Evolutionary conservation across 2,797 vertebrate genomes (phyloP).

Genomic region (Carcharodon carcharias): DNA sequence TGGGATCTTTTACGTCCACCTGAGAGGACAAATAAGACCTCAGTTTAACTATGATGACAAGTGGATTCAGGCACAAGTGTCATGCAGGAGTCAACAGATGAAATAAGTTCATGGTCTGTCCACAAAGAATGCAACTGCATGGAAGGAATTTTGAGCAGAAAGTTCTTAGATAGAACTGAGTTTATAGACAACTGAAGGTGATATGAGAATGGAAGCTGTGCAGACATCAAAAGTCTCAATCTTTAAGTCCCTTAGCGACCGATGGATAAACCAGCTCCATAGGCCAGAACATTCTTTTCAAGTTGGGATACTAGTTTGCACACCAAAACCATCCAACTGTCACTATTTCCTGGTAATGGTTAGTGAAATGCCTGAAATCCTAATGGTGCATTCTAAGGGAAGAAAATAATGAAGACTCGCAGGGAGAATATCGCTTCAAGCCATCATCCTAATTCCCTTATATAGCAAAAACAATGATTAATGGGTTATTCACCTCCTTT

Average conservation of each 20-base stretch:
- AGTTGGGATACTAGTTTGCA: too few species aligned
- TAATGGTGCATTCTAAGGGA: not conserved
- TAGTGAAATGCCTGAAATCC: too few species aligned
- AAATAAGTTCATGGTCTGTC: not conserved
- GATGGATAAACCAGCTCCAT: too few species aligned
- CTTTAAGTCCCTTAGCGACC: too few species aligned
- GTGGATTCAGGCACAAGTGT: not conserved
- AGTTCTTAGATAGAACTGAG: not conserved
- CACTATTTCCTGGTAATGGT: too few species aligned
- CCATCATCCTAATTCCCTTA: not conserved
- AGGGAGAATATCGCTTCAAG: not conserved
- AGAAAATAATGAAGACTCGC: not conserved
- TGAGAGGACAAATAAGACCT: not conserved
- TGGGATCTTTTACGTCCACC: not conserved
- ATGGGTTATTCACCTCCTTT: not conserved
- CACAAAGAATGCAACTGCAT: not conserved
- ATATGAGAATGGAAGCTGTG: not conserved
- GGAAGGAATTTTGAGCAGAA: not conserved
- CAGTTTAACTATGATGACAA: not conserved
- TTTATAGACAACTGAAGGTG: not conserved
- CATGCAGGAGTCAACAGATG: too few species aligned
- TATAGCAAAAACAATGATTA: not conserved
- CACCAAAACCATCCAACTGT: too few species aligned
- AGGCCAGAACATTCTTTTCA: too few species aligned
- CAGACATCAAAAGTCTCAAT: not conserved